Evolutionary conservation across 2,888 invertebrate species (phyloP), one percentile per base, ranked within the genome.

Genomic region (Platypus cylindrus): DNA sequence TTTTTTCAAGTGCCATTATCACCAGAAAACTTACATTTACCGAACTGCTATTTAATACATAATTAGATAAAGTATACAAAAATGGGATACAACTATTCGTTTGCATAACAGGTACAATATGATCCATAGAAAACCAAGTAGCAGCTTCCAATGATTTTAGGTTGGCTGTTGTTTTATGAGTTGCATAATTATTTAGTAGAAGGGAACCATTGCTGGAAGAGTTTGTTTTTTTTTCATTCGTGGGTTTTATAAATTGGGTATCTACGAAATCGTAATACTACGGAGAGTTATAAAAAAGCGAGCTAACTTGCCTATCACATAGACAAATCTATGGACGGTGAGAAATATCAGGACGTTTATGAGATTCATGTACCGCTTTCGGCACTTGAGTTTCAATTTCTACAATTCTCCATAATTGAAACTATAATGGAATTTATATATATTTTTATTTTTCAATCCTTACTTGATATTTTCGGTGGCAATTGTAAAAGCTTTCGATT

Each of bases 31-130:
- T n/a, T 45, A 57, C 56, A 38, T 52, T 42, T 22, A 42, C 25
- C 30, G 51, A 45, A 18, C 41, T 39, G 5, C 46, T 47, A 22
- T 37, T 41, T 36, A 45, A 40, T 14, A 58, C 39, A 45, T 53
- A 60, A 18, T 43, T 38, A 1, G 61, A 54, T 3, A 62, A 37
- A 20, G 55, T 49, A 27, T 51, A 49, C 17, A 69, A 48, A 44
- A 69, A 67, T 17, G 65, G 65, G 24, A 68, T 44, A 28, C 59
- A 61, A 38, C 67, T 68, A 20, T 60, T 52, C 3, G 55, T 53
- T 32, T 62, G 59, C 18, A 69, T 48, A 3, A 63, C 47, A 11
- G 68, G 67, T 30, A 67, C 58, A 8, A 69, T 48, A 46, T 67
- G 60, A 18, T 67, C 67, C 24, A 60, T 54, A 2, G 64, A 52